Conservation (phyloP, 2,797 vertebrate genomes). For the Enteromius trimaculatus region DNA sequence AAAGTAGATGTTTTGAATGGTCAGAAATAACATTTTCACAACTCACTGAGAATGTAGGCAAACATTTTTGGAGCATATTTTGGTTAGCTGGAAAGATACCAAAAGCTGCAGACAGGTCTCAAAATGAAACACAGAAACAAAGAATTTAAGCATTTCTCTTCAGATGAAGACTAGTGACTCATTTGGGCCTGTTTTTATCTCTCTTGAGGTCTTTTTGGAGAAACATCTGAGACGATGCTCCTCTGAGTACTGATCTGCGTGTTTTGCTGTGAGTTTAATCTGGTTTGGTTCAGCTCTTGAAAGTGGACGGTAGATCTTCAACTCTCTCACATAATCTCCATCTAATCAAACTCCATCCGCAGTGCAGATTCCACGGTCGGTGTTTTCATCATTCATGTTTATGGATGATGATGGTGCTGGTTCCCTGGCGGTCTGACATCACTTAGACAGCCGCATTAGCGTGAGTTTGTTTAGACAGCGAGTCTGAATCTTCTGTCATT, state of each 20-base stretch:
- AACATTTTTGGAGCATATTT: background rate
- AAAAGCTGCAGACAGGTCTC: background rate
- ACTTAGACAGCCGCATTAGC: background rate
- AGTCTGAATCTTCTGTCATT: constrained; percentile 11
- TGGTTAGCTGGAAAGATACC: background rate
- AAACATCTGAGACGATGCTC: background rate
- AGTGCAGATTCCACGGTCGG: background rate
- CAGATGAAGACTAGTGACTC: background rate
- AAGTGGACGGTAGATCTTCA: too few relatives aligned
- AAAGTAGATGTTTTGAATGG: background rate
- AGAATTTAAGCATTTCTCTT: background rate
- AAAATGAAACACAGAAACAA: background rate
- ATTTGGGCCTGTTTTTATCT: background rate
- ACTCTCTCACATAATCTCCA: background rate
- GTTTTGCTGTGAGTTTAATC: background rate
- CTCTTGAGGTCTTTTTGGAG: background rate
- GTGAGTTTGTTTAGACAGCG: background rate
- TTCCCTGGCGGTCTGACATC: background rate
- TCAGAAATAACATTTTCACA: background rate
- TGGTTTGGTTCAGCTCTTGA: background rate
- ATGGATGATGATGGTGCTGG: background rate
- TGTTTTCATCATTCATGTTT: background rate
- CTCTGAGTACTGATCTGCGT: background rate
- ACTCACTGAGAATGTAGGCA: background rate
- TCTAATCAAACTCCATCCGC: background rate